phyloP scores from a whole-genome alignment of 1,140 invertebrate species.

The Drosophila yakuba region DNA sequence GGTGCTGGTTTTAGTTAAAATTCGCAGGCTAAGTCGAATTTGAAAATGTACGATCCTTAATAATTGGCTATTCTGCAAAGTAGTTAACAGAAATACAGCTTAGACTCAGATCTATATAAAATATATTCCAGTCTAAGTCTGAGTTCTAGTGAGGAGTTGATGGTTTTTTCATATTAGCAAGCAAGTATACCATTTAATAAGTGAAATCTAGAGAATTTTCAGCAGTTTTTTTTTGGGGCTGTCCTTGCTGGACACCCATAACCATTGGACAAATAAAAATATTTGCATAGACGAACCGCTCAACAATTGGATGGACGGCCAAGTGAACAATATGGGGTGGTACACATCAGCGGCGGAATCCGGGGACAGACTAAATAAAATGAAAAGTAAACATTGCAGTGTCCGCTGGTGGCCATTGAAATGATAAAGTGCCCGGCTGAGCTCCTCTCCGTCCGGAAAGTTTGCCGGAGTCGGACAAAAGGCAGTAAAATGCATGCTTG shows the following conservation, averaged over 20 bases:
- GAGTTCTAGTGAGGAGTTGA: too few species aligned
- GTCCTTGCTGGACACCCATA: slow-evolving; percentile 61
- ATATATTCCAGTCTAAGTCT: too few species aligned
- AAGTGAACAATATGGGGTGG: slow-evolving; percentile 57
- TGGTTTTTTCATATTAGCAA: background rate
- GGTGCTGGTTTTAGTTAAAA: slow-evolving; percentile 6
- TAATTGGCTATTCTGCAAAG: too few species aligned
- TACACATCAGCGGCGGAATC: slow-evolving; percentile 5
- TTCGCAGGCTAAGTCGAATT: background rate
- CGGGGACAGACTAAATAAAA: slow-evolving; percentile 46
- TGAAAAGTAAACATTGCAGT: slow-evolving; percentile 78
- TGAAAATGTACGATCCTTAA: too few species aligned
- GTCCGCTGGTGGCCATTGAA: slow-evolving; percentile 71
- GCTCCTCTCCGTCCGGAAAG: background rate
- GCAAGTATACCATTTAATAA: background rate
- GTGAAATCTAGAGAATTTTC: background rate
- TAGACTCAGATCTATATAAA: too few species aligned
- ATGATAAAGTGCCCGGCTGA: slow-evolving; percentile 71
- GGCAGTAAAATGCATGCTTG: slow-evolving; percentile 83
- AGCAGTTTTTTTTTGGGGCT: slow-evolving; percentile 30
- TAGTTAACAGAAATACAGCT: too few species aligned
- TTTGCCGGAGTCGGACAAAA: slow-evolving; percentile 54
- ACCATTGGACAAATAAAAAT: slow-evolving; percentile 75
- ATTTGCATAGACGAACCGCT: slow-evolving; percentile 75
- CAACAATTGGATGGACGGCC: slow-evolving; percentile 67